Evolutionary conservation across 2,888 invertebrate genomes (phyloP).

Genomic region (Sphecodes monilicornis): DNA sequence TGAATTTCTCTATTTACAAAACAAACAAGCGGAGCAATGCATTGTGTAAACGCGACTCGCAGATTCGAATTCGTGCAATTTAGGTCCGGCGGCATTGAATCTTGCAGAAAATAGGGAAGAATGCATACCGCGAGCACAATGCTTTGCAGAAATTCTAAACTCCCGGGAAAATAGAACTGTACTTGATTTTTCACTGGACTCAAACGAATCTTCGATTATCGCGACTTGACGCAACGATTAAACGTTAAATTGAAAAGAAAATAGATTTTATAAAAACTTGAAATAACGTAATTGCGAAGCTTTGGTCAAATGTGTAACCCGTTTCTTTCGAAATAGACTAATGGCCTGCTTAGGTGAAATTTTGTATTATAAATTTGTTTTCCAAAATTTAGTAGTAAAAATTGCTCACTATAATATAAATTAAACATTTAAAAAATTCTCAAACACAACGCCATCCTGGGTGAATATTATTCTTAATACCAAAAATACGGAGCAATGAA

Average conservation of each 20-base stretch:
- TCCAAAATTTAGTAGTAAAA: background rate
- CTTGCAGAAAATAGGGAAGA: constrained; percentile 1
- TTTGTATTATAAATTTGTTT: no score
- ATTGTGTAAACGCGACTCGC: background rate
- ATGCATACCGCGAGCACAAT: background rate
- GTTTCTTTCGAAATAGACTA: no score
- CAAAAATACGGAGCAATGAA: background rate
- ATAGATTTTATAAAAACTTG: background rate
- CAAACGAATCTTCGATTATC: background rate
- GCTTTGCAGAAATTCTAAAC: background rate
- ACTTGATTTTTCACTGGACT: background rate
- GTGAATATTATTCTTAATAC: background rate
- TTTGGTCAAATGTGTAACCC: no score
- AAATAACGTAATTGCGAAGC: background rate
- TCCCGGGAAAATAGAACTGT: background rate
- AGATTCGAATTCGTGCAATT: constrained; percentile 1
- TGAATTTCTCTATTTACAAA: constrained; percentile 1
- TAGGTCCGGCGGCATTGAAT: background rate
- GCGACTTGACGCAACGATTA: background rate
- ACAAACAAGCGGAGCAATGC: background rate
- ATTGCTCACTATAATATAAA: background rate
- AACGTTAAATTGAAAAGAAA: background rate
- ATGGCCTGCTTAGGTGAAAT: no score
- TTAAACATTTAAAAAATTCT: background rate
- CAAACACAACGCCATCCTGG: background rate